Percentiles rank a stretch among this genome's conserved stretches.
Conservation (phyloP, 2,888 invertebrate species). For the Melanotus villosus region DNA sequence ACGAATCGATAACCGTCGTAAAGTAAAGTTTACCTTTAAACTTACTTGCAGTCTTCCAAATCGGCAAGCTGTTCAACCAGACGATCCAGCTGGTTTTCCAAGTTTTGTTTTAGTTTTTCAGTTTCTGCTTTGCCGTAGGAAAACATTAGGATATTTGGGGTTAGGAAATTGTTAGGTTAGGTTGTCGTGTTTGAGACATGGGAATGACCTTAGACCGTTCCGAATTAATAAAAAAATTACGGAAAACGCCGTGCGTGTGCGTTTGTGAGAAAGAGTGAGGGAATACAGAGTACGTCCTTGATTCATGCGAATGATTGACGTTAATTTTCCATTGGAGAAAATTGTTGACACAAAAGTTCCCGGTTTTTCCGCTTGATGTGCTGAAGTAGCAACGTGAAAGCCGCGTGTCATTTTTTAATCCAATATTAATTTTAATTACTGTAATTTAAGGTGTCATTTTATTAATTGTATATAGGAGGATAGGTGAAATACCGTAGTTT, state of each 20-base stretch:
- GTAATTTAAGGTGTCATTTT: conserved; percentile 65
- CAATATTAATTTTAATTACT: conserved; percentile 64
- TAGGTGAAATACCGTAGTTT: conserved; percentile 52
- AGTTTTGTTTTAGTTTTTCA: conserved; percentile 74
- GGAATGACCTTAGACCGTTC: conserved; percentile 19
- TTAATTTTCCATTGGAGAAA: conserved; percentile 39
- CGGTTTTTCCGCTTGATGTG: conserved; percentile 44
- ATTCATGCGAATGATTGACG: not conserved
- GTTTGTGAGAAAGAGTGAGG: not conserved
- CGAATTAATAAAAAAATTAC: not conserved
- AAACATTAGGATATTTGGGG: conserved; percentile 62
- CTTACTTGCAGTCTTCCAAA: conserved; percentile 78
- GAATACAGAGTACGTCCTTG: not conserved
- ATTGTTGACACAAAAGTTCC: conserved; percentile 44
- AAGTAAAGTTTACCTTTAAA: not conserved
- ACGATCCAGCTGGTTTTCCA: conserved; percentile 78
- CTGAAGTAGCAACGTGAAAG: conserved; percentile 67
- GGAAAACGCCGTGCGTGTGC: too few relatives aligned
- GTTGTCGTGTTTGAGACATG: conserved; percentile 53
- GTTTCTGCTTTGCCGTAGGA: conserved; percentile 75
- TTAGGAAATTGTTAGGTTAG: conserved; percentile 48
- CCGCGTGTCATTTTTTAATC: conserved; percentile 69
- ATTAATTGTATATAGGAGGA: conserved; percentile 55
- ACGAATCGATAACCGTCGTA: not conserved
- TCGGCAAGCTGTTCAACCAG: conserved; percentile 79